Base-by-base conservation (phyloP, 2,888 invertebrate genomes). In the Helobdella robusta region DNA sequence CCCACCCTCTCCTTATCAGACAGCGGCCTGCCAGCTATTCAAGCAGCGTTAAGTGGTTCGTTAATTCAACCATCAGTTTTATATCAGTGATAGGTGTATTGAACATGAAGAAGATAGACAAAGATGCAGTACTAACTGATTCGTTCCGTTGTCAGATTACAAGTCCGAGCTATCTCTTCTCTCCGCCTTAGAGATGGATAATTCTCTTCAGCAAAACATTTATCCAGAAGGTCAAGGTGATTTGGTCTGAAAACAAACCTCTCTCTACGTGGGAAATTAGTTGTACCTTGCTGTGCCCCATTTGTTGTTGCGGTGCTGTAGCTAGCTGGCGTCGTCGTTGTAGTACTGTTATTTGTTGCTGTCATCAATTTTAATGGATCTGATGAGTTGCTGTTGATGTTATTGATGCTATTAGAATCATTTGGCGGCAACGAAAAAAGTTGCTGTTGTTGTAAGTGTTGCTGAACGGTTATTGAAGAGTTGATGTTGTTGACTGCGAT, bases 201-300 rank as follows among this genome's bases (percentile, higher is more conserved):
- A 18, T 80, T 80, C 67, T 81, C 79, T 52, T 77, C 76, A 65
- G 75, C 72, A 73, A 81, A 82, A 72, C 74, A 79, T 35, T 73
- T 69, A 69, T 82, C 81, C 65, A 82, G 73, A 56, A 82, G 74
- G 46, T 77, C 76, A 46, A 83, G 72, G 70, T 83, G 80, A 63
- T 78, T 75, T 56, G 80, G 79, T 50, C 81, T 75, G 73, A 82
- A 82, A 32, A 81, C 81, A 72, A 83, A 82, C 46, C 82, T 71
- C 68, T 80, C 80, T 59, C 80, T 73, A 52, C 72, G 68, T 18
- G 72, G 73, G 54, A n/a, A n/a, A n/a, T n/a, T n/a, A n/a, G n/a
- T n/a, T n/a, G n/a, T n/a, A n/a, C n/a, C n/a, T n/a, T n/a, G n/a
- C n/a, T n/a, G n/a, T n/a, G n/a, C n/a, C n/a, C n/a, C n/a, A n/a